These are phyloP conservation scores for Acestrorhynchus altus DNA, from an alignment of 2,797 vertebrate genomes.

Conservation along the genomic window DNA sequence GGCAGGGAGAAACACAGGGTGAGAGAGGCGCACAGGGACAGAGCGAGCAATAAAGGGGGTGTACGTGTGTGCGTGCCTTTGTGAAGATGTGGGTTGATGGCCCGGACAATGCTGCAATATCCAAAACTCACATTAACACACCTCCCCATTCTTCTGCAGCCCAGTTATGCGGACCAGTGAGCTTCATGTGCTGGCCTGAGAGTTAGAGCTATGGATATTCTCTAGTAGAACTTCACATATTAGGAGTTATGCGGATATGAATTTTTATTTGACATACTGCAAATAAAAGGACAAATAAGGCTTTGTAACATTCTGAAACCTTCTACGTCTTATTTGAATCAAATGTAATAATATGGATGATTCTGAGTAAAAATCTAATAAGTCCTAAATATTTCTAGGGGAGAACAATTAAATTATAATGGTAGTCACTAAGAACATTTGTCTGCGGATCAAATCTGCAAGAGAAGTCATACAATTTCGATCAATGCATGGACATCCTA, in stretches of 20 bases:
- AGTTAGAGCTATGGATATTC: not conserved
- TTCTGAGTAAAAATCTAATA: too few relatives aligned
- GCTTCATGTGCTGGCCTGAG: not conserved
- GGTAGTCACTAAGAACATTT: not conserved
- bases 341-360: too few relatives aligned
- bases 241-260: not conserved
- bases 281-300: too few relatives aligned
- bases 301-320: too few relatives aligned
- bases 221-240: not conserved
- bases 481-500: not conserved
- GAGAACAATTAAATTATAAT: not conserved
- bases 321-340: too few relatives aligned
- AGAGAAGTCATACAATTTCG: not conserved
- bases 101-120: slow-evolving; percentile 34
- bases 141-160: slow-evolving; percentile 40
- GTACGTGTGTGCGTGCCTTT: slow-evolving; percentile 22
- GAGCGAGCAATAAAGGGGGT: slow-evolving; percentile 21
- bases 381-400: too few relatives aligned
- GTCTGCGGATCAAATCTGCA: too few relatives aligned
- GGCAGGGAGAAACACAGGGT: slow-evolving; percentile 5
- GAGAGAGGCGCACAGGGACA: slow-evolving; percentile 17
- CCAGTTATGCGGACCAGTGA: not conserved
- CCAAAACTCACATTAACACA: slow-evolving; percentile 43
- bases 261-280: not conserved
- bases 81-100: slow-evolving; percentile 25